Base-by-base conservation (phyloP, 2,888 invertebrate species). In the Sphaerophoria rueppellii region DNA sequence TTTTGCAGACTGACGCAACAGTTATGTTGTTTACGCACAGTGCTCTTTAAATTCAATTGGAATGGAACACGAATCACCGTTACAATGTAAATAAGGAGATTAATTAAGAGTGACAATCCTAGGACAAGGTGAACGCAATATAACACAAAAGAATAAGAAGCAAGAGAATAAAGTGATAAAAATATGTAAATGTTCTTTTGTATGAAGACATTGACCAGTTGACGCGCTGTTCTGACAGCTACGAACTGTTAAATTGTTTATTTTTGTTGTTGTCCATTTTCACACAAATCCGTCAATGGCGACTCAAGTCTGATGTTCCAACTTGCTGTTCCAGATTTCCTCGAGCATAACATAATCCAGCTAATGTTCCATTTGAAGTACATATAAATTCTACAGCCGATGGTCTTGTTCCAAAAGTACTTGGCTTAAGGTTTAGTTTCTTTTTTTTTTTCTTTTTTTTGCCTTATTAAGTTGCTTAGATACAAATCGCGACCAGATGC, bases 291-390 rank as follows among this genome's bases (percentile, higher is more conserved):
- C 67, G 57, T 80, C 80, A 73, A 57, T 69, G 63, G 43, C 61
- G 82, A 63, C 52, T 43, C 54, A 48, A 54, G 43, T 65, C 73
- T 43, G 46, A 46, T 12, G 52, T 34, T 63, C 32, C 57, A 67
- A 48, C 16, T 48, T 50, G 67, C 63, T 85, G 85, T 72, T 81
- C 85, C 85, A 85, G 81, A 85, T 85, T 81, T 77, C 81, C 54
- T 73, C 63, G 65, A 52, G 85, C 70, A 73, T 72, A 77, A 77
- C 73, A 73, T 85, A 85, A 85, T 85, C 85, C 85, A 72, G 63
- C 81, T 85, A 77, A 81, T 73, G 73, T 81, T 73, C 73, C 69
- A 63, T 69, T 73, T 54, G 58, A 67, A 67, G 16, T 54, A 63
- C 58, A 54, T 24, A 48, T 14, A 34, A 48, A 14, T 6, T 9